These are phyloP conservation scores for Meloidogyne floridensis DNA, from an alignment of 1,140 invertebrate species.

Conservation along the genomic window DNA sequence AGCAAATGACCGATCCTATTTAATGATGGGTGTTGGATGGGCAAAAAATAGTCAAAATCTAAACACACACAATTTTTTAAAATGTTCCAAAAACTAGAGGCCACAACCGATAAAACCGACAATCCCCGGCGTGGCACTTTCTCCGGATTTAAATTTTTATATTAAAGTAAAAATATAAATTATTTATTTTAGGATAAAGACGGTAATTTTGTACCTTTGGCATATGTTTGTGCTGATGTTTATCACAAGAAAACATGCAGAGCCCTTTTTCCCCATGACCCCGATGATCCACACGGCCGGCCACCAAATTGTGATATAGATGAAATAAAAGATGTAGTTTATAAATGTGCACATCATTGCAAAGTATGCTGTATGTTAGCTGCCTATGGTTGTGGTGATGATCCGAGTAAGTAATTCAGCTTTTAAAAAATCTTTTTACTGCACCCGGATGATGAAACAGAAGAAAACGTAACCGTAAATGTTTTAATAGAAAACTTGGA, in stretches of 20 bases:
- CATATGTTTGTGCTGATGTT: conserved; percentile 25
- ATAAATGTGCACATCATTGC: conserved; percentile 36
- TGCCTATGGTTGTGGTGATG: conserved; percentile 33
- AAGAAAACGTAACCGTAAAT: no score
- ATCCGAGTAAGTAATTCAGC: conserved; percentile 21
- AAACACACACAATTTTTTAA: no score
- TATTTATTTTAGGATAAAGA: conserved; percentile 12
- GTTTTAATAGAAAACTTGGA: no score
- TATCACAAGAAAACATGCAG: conserved; percentile 20
- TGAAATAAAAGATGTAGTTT: conserved; percentile 11
- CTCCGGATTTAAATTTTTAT: no score
- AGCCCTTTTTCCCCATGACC: conserved; percentile 17
- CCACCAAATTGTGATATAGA: conserved; percentile 29
- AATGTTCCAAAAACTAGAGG: no score
- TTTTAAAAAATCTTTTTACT: neutral
- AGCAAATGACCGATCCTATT: no score
- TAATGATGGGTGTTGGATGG: no score
- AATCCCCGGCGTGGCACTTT: no score
- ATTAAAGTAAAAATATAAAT: no score
- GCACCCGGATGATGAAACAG: no score
- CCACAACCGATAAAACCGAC: no score
- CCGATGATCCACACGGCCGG: conserved; percentile 23
- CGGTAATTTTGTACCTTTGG: conserved; percentile 27
- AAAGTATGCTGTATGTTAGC: conserved; percentile 32
- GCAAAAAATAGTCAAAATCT: no score